Base-by-base conservation (phyloP, 1,140 invertebrate species). In the Samia ricini region DNA sequence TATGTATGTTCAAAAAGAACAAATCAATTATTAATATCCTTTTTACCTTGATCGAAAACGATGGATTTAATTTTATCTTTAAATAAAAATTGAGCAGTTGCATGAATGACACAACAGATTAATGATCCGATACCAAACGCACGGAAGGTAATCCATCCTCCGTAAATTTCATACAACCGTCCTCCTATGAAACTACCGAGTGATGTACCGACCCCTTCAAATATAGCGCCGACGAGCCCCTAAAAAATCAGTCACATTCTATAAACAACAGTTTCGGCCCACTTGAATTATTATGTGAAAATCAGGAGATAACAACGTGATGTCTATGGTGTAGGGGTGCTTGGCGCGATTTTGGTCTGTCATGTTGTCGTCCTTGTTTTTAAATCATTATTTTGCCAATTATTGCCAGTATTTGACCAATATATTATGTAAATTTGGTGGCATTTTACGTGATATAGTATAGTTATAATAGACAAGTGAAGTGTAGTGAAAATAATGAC, bases 181-280 rank as follows among this genome's bases (percentile, higher is more conserved):
- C 96, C 96, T 52, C 93, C 95, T 50, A 96, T 85, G 15, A 96
- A 92, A 84, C 95, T 96, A 7, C 96, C 96, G 2, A 93, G 79
- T 0, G 96, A 94, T 0, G 95, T 94, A 23, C 96, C 96, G 6
- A 97, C 91, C 20, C 96, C 96, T 92, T 97, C 96, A 81, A 97
- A 98, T 55, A 96, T 91, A 29, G 95, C 96, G 21, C 96, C 96
- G 21, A 97, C 94, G 21, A 98, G 89, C 60, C 96, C 96, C 92
- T 97, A 81, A 72, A 83, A n/a, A 87, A 50, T 23, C 2, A 59
- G 24, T 23, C 8, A 49, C 18, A 8, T 42, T 18, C n/a, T 18
- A 15, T 42, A 4, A 42, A 42, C 3, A 42, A 12, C n/a, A n/a
- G n/a, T n/a, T n/a, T n/a, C n/a, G n/a, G n/a, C n/a, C n/a, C n/a